Evolutionary conservation across 2,113 vertebrate genomes (phyloP).

Genomic region (Dipodomys merriami): DNA sequence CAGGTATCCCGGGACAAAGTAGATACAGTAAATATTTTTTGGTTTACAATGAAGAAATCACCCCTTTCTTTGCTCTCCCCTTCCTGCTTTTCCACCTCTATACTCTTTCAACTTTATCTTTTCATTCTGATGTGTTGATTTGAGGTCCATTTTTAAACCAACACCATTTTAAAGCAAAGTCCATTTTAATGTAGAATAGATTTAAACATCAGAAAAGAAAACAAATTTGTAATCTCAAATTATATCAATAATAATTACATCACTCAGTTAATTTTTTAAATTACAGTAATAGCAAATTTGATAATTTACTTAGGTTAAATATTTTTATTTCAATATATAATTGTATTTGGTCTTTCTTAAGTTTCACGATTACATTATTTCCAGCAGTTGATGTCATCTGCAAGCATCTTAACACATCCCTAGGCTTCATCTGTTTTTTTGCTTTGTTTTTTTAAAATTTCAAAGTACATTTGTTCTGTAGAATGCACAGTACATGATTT

Average conservation of each 20-base stretch:
- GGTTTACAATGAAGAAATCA: background rate
- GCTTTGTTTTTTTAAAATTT: no score
- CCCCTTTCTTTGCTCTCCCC: background rate
- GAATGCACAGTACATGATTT: constrained; percentile 9
- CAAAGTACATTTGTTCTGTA: constrained; percentile 39
- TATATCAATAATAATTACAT: background rate
- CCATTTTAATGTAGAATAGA: background rate
- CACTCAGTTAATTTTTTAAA: background rate
- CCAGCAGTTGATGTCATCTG: background rate
- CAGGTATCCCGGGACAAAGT: background rate
- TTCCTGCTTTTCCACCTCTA: background rate
- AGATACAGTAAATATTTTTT: background rate
- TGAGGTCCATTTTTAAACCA: background rate
- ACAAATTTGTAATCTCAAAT: background rate
- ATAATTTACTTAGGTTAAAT: background rate
- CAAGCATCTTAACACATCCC: background rate
- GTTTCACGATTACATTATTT: constrained; percentile 35
- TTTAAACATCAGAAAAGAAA: background rate
- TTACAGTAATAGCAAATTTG: background rate
- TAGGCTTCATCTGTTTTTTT: background rate
- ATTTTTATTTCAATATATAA: background rate
- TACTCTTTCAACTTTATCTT: background rate
- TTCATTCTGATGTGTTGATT: background rate
- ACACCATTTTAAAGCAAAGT: background rate
- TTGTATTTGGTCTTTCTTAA: background rate